Conservation (phyloP, 2,113 vertebrate species). For the Phoxinus phoxinus region DNA sequence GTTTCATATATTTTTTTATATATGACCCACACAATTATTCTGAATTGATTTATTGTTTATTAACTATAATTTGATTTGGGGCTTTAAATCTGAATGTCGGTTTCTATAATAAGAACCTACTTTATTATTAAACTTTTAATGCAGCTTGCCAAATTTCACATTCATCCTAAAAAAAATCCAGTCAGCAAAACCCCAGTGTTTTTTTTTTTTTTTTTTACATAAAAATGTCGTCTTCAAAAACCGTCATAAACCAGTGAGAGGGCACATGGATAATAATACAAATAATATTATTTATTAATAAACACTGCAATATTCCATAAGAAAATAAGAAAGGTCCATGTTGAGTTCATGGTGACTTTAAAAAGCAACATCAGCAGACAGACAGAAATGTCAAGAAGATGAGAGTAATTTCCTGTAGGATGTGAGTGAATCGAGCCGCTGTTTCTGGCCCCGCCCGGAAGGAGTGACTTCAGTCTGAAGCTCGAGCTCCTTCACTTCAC, state of each 20-base stretch:
- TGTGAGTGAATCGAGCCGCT: neutral
- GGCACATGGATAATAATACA: too few species aligned
- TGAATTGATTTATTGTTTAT: neutral
- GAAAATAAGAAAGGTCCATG: too few species aligned
- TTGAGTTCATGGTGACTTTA: too few species aligned
- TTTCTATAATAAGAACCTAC: neutral
- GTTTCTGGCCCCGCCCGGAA: constrained; percentile 19
- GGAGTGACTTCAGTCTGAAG: neutral
- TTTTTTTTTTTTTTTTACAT: too few species aligned
- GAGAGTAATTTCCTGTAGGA: constrained; percentile 20
- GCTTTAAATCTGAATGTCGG: neutral
- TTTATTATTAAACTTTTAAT: neutral
- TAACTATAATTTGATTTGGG: neutral
- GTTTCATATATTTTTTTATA: too few species aligned
- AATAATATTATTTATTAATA: too few species aligned
- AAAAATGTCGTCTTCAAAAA: neutral
- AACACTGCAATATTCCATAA: too few species aligned
- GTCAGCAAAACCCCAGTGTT: neutral
- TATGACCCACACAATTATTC: neutral
- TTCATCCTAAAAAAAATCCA: neutral
- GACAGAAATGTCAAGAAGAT: neutral
- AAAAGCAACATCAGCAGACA: neutral
- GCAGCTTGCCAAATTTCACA: neutral
- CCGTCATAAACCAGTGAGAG: neutral
- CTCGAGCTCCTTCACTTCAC: neutral